Evolutionary conservation across 2,888 invertebrate species (phyloP), one percentile per base, ranked within the genome.

Genomic region (Argyresthia goedartella): DNA sequence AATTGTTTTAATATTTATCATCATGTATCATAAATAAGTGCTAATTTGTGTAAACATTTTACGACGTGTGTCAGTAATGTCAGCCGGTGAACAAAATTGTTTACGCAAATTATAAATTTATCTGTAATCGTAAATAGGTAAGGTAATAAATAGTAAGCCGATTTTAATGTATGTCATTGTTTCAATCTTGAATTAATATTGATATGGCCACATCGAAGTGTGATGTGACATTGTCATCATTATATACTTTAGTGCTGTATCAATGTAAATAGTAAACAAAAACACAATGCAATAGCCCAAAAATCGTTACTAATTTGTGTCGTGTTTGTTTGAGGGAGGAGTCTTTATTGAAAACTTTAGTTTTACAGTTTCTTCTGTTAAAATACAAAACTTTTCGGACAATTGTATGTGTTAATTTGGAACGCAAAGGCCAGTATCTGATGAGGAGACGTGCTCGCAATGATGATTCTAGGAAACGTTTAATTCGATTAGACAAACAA

Each of bases 271-370:
- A 73, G 67, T 66, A 65, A 66, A 51, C 44, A 74, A 79, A 79
- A 78, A 65, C 64, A 71, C 72, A 79, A 81, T 82, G 85, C 87
- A 87, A 87, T 87, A 87, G 87, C 87, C 87, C 87, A 79, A 84
- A 78, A 76, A 73, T 74, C 67, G 64, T 72, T 4, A 71, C 69
- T 72, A 54, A 68, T 81, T 81, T 80, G 55, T 67, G 64, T 78
- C 68, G 69, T 78, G 67, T 64, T 61, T 72, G 55, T 61, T 78
- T 72, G 54, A 58, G 10, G n/a, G 25, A 49, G 15, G 14, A 44
- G 13, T 50, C 16, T 51, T 49, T 50, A 34, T 51, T 51, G 44
- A 50, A 10, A 50, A 42, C 65, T 57, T 67, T 55, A 63, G 63
- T 65, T 67, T 58, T 55, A 52, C 59, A 66, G 58, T 72, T 61